Evolutionary conservation across 2,888 invertebrate genomes (phyloP), one percentile per base, ranked within the genome.

Genomic region (Lagria hirta): DNA sequence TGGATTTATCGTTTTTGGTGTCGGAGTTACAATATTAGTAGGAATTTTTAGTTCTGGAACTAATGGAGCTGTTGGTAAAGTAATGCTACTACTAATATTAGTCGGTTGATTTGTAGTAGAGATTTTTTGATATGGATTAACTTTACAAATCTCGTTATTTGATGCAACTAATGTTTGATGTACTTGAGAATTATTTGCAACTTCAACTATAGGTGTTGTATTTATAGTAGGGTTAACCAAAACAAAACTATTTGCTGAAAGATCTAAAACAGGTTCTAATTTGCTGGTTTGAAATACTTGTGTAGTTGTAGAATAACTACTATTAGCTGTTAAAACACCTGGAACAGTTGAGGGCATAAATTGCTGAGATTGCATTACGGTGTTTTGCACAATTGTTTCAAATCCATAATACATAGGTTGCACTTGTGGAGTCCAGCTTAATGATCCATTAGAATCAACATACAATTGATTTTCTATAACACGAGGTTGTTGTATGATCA

Each of bases 281-380:
- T 89, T 89, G 51, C 88, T 88, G 0, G 88, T 88, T 75, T 89
- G 88, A 70, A 87, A 87, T 18, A 88, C 87, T 73, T 86, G 86
- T 0, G 89, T 89, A 2, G 89, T 89, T 10, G 89, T 87, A 10
- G 86, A 86, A 65, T 88, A 89, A 64, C 88, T 88, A 60, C 88
- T 88, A 60, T 86, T 86, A 58, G 86, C 84, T 37, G 88, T 85
- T 16, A 88, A 74, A 2, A 88, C 83, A 26, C 88, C 88, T 48
- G 86, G 87, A 75, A 88, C 83, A 3, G 87, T 83, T 1, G 86
- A 86, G 2, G 88, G 84, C 8, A 89, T 82, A 64, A 88, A 88
- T 63, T 89, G 89, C 64, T 88, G 88, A 12, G 88, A 88, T n/a
- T 87, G 87, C 88, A 89, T 88, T 0, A 89, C 88, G 3, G 89